Base-by-base conservation (phyloP, 2,797 vertebrate genomes). In the Eutrigla gurnardus region DNA sequence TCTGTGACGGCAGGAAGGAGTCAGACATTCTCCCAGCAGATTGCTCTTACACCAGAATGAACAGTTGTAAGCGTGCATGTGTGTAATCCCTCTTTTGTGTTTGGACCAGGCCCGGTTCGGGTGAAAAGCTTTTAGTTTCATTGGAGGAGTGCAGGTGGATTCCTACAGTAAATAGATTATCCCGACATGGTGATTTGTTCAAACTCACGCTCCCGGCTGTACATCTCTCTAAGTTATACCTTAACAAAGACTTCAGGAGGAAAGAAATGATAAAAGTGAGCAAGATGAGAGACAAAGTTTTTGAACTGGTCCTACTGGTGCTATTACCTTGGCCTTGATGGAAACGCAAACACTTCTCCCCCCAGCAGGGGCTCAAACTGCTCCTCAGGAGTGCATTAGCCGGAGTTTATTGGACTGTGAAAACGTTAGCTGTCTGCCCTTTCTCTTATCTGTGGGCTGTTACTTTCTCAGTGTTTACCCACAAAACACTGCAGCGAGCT, bases 391-490 rank as follows among this genome's bases (percentile, higher is more conserved):
- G 85, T 85, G 86, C 89, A 92, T 92, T 94, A 42, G 40, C 40
- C 40, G 4, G 40, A 42, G 40, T 25, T 25, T 25, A 25, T 25
- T 25, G 25, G 25, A 25, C 25, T 25, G 25, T 25, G 25, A 25
- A 25, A 25, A 25, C 25, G 25, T 25, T 25, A 25, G 25, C 25
- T 25, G 25, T 25, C 25, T 25, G 25, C 25, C 25, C 82, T 65
- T 71, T 77, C 64, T 25, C 74, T 91, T 93, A 91, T 94, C 92
- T 84, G 65, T 9, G 17, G 61, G 63, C 63, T 35, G 58, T 64
- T 72, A 70, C 85, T 74, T 86, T 85, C 71, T 77, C 73, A 7
- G 33, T 91, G 88, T 94, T 94, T 94, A 80, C 89, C 86, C 59
- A 60, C 85, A 90, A 25, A 89, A 91, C 77, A 81, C 63, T 78